Evolutionary conservation across 2,113 vertebrate species (phyloP), one percentile per base, ranked within the genome.

Genomic region (Siniperca chuatsi): DNA sequence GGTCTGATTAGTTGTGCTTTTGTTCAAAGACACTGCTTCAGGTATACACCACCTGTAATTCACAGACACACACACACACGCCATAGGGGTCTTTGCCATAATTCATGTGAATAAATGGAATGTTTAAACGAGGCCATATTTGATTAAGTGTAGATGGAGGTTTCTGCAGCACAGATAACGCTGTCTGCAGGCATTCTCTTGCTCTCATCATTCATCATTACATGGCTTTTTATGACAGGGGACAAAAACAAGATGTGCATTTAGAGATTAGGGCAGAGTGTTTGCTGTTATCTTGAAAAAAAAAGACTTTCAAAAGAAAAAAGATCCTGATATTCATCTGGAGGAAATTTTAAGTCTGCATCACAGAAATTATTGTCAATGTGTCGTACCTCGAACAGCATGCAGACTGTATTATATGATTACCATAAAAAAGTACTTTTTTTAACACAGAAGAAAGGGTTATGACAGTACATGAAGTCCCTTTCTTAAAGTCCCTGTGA

Each of bases 101-200:
- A 89, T 81, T 92, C 87, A 91, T 66, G 9, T 86, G 89, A 92
- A 92, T 85, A 90, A 93, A 92, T 89, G 87, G 82, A 79, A 86
- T 79, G 87, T 81, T 91, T 92, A 87, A 88, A 82, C 50, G 46
- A 52, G 71, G 35, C 37, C 40, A 84, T 91, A 81, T 91, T 90
- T 86, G 85, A 94, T 93, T 91, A 90, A 82, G 79, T 84, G 81
- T 69, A 87, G 81, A 87, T 78, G 75, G 76, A 85, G 74, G 75
- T 83, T 90, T 84, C 85, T 74, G 66, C 84, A 25, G 69, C n/a
- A 70, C 75, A 82, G 81, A 93, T 90, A 93, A 90, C 55, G 15
- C 65, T 61, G 58, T 90, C 89, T 84, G 62, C 76, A 84, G 88
- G 83, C 89, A 2, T 69, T 78, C 52, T 83, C 46, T 75, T 10